Conservation (phyloP, 2,113 vertebrate genomes). For the Acrocephalus kingi region DNA sequence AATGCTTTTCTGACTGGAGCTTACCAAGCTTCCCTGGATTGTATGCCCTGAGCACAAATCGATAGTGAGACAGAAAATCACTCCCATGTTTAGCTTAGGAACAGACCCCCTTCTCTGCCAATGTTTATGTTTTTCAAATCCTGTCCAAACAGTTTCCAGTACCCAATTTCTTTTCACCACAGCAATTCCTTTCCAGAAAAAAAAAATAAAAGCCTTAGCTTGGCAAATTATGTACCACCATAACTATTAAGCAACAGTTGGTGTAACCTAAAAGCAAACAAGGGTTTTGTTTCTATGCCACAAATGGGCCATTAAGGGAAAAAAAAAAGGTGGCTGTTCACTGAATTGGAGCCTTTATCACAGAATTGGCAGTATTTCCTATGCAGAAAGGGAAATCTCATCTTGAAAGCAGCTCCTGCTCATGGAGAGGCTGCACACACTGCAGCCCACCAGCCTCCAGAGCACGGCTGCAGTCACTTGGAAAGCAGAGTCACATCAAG, state of each 20-base stretch:
- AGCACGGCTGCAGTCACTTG: background rate
- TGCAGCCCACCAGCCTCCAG: background rate
- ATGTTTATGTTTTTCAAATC: background rate
- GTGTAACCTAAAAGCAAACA: background rate
- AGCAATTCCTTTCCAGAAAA: background rate
- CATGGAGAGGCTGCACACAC: background rate
- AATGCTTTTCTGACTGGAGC: background rate
- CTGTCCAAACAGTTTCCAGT: background rate
- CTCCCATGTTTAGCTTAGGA: background rate
- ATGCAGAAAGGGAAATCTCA: background rate
- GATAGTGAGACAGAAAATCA: background rate
- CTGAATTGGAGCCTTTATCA: background rate
- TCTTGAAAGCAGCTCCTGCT: background rate
- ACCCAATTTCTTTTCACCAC: background rate
- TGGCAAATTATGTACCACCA: background rate
- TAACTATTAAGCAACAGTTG: background rate
- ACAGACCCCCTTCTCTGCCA: background rate
- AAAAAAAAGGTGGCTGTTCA: background rate
- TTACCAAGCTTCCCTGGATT: background rate
- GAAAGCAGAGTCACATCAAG: background rate
- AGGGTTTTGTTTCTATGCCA: background rate
- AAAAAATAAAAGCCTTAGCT: background rate
- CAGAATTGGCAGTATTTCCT: background rate
- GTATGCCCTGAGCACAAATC: background rate
- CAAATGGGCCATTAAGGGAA: background rate